Evolutionary conservation across 2,888 invertebrate species (phyloP).

Genomic region (Plebejus melissa): DNA sequence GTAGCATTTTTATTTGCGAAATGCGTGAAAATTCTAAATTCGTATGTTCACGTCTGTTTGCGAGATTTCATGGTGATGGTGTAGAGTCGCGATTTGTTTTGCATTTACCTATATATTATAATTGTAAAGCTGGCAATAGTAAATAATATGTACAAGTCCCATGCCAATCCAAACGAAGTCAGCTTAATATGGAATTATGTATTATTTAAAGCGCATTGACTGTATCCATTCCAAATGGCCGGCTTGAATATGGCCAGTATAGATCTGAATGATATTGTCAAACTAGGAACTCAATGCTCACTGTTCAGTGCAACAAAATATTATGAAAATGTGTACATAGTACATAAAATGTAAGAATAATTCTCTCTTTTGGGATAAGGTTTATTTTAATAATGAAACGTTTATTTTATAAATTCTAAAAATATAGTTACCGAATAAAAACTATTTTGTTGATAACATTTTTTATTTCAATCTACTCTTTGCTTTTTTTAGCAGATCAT

Average conservation of each 20-base stretch:
- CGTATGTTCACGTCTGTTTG: neutral
- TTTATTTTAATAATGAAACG: constrained; percentile 6
- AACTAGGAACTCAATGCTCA: neutral
- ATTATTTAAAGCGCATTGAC: neutral
- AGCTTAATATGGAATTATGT: no score
- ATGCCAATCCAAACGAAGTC: neutral
- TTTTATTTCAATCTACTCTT: neutral
- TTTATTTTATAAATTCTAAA: neutral
- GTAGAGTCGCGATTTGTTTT: neutral
- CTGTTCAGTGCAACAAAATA: constrained; percentile 14
- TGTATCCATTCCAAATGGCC: neutral
- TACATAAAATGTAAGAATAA: constrained; percentile 22
- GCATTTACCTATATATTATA: neutral
- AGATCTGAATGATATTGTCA: constrained; percentile 5
- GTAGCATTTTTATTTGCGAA: neutral
- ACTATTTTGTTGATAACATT: neutral
- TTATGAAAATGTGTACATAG: constrained; percentile 7
- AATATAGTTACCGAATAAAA: neutral
- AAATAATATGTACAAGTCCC: neutral
- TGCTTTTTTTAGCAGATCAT: neutral
- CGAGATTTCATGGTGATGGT: neutral
- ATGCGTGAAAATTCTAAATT: neutral
- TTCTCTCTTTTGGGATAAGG: constrained; percentile 29
- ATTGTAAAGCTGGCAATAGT: neutral
- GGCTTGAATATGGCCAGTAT: neutral